phyloP scores from a whole-genome alignment of 2,888 invertebrate genomes.

The Dicyrtoma fusca region DNA sequence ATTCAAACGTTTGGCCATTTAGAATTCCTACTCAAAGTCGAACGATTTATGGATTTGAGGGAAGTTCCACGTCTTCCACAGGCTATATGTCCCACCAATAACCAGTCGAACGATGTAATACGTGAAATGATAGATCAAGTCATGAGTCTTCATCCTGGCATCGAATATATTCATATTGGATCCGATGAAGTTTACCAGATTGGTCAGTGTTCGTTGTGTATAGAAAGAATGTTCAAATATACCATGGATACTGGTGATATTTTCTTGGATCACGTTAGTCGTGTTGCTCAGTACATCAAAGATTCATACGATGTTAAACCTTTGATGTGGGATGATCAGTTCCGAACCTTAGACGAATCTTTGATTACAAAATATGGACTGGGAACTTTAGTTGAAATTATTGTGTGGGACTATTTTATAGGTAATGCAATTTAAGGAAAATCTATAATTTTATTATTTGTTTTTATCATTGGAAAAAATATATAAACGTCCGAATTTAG shows the following conservation, averaged over 20 bases:
- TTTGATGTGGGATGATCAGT: slow-evolving; percentile 75
- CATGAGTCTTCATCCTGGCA: slow-evolving; percentile 64
- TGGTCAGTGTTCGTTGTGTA: slow-evolving; percentile 68
- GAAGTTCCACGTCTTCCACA: slow-evolving; percentile 67
- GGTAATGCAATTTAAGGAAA: too few species aligned
- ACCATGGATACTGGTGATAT: slow-evolving; percentile 65
- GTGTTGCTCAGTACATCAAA: slow-evolving; percentile 62
- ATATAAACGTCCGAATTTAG: too few species aligned
- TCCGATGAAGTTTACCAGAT: slow-evolving; percentile 80
- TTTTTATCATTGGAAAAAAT: neutral
- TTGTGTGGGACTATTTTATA: slow-evolving; percentile 72
- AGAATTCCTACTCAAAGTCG: slow-evolving; percentile 76
- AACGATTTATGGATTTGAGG: slow-evolving; percentile 69
- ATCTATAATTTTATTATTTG: neutral
- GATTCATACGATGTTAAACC: slow-evolving; percentile 59
- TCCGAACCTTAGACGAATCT: slow-evolving; percentile 65
- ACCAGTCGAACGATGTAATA: slow-evolving; percentile 65
- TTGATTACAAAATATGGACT: slow-evolving; percentile 62
- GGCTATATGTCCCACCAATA: slow-evolving; percentile 72
- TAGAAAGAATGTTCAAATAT: slow-evolving; percentile 59
- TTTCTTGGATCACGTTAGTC: slow-evolving; percentile 68
- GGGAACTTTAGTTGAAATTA: slow-evolving; percentile 66
- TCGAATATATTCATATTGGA: slow-evolving; percentile 72
- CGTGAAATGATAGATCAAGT: slow-evolving; percentile 74
- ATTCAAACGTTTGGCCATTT: slow-evolving; percentile 86